Evolutionary conservation across 1,140 invertebrate genomes (phyloP), one percentile per base, ranked within the genome.

Genomic region (Coptotermes formosanus): DNA sequence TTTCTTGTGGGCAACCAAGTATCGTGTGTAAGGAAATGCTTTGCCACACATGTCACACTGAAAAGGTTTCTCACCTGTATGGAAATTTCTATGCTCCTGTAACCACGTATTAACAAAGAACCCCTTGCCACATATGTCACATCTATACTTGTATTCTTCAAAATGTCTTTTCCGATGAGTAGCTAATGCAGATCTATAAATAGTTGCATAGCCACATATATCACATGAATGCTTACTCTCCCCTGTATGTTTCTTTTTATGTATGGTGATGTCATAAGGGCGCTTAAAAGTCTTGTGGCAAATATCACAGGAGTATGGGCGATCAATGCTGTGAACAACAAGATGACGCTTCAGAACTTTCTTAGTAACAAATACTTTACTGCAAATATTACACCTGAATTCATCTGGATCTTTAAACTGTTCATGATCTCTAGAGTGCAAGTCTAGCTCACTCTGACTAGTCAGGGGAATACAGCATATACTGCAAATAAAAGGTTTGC

Each of bases 81-180:
- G 93, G 81, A 93, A 93, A 16, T 92, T 89, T 88, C 92, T 92
- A 86, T 94, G 93, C 55, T 93, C 91, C 87, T 93, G 93, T 16
- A 93, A 88, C 88, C 93, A 93, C 52, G 93, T 91, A 52, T 92
- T 92, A 87, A 91, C 92, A 4, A 91, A 89, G 59, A 93, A 94
- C 0, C 92, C 91, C 87, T 92, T 93, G 64, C 92, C 89, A 84
- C 92, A 92, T 12, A 93, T 91, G 82, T 94, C 93, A 88, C 94
- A 95, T 6, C 91, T 91, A 87, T 93, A 94, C 0, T 93, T 93
- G 85, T 91, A 92, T 55, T 91, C 90, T 0, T 93, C 95, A 14
- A 93, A 95, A 88, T 96, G 92, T 0, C 86, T 90, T 86, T 91
- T 91, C 0, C 91, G 89, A 59, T 92, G 92, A 0, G 85, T 16